These are phyloP conservation scores for Oxystoma pomonae DNA, from an alignment of 2,888 invertebrate species.

Conservation along the genomic window DNA sequence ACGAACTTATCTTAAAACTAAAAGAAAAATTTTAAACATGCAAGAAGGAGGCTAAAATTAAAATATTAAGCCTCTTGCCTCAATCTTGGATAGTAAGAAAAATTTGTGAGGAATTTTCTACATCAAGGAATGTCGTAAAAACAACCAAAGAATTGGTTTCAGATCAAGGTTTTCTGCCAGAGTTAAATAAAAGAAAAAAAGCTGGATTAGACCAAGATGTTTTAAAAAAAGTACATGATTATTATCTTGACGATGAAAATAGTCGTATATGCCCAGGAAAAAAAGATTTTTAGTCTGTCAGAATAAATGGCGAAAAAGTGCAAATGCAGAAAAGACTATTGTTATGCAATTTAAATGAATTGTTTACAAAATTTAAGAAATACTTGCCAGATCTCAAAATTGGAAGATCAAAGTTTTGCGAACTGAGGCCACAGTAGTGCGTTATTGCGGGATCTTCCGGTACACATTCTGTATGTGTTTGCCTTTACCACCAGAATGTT, in stretches of 20 bases:
- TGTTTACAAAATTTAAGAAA: neutral
- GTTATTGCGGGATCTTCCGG: neutral
- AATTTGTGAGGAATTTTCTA: no score
- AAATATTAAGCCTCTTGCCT: no score
- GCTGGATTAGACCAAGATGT: no score
- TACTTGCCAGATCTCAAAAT: neutral
- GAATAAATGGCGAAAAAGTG: neutral
- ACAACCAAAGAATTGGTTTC: no score
- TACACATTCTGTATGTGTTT: neutral
- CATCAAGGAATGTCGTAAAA: no score
- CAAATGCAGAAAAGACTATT: neutral
- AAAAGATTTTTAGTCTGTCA: neutral
- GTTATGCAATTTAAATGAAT: neutral
- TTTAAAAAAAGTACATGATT: no score
- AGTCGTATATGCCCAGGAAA: neutral
- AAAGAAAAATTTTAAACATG: no score
- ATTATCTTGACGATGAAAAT: neutral
- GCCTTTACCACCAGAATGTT: neutral
- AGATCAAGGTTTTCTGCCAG: no score
- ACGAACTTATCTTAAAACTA: no score
- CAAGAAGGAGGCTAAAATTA: no score
- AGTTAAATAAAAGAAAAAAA: no score
- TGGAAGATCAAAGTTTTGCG: neutral
- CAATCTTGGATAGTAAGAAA: no score
- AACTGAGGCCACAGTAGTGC: neutral